phyloP scores from a whole-genome alignment of 2,113 vertebrate species.

The Candoia aspera region DNA sequence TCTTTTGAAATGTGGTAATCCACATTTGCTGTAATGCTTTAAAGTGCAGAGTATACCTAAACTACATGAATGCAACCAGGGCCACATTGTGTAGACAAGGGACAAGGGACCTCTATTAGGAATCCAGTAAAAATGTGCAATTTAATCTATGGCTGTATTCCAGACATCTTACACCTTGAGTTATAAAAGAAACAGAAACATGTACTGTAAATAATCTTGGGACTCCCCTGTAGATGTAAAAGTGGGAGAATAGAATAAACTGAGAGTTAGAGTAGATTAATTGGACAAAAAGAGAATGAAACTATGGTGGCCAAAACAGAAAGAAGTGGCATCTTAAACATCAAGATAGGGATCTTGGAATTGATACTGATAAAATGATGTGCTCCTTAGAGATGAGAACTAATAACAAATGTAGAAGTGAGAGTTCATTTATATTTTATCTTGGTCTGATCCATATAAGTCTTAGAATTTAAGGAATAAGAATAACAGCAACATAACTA shows the following conservation, averaged over 20 bases:
- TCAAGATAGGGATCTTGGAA: not conserved
- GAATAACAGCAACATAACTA: not conserved
- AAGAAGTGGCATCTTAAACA: not conserved
- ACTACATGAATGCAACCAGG: not conserved
- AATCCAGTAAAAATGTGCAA: not conserved
- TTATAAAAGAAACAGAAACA: not conserved
- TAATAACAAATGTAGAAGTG: not conserved
- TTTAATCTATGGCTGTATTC: not conserved
- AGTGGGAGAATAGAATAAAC: not conserved
- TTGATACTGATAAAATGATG: not conserved
- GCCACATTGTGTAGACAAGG: not conserved
- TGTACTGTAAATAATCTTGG: not conserved
- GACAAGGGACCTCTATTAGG: not conserved
- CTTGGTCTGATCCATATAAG: not conserved
- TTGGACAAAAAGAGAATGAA: not conserved
- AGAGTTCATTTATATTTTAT: not conserved
- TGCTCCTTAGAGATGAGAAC: not conserved
- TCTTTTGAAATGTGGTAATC: slow-evolving; percentile 17
- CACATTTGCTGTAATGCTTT: not conserved
- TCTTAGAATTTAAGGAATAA: not conserved
- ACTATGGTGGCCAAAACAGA: not conserved
- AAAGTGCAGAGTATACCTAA: not conserved
- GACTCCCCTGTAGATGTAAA: not conserved
- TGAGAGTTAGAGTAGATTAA: not conserved
- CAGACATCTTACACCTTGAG: not conserved